Conservation (phyloP, 2,888 invertebrate genomes). For the Drosophila nr. perissopoda region DNA sequence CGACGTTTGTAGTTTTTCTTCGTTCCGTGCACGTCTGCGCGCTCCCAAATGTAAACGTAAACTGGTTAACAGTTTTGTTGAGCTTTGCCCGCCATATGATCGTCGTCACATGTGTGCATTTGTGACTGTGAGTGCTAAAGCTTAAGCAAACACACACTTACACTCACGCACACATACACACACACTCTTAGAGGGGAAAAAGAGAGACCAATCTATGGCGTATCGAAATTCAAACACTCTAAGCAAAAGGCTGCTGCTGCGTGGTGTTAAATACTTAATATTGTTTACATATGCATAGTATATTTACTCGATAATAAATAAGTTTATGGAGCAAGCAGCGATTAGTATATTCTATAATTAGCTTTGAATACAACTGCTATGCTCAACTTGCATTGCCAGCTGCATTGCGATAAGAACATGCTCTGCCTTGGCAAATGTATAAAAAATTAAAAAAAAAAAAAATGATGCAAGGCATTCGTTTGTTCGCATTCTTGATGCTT, state of each 20-base stretch:
- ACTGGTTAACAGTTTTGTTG: slow-evolving; percentile 73
- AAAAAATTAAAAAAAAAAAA: neutral
- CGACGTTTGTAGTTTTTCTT: slow-evolving; percentile 13
- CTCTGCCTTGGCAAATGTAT: slow-evolving; percentile 42
- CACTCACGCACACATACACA: slow-evolving; percentile 44
- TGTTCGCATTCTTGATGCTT: slow-evolving; percentile 56
- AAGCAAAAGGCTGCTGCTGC: slow-evolving; percentile 21
- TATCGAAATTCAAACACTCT: slow-evolving; percentile 64
- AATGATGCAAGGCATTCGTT: slow-evolving; percentile 24
- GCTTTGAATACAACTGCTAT: neutral
- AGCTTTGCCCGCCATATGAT: slow-evolving; percentile 63
- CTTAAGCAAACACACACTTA: slow-evolving; percentile 57
- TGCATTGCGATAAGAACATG: slow-evolving; percentile 22
- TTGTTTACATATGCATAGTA: neutral
- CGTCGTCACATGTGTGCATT: slow-evolving; percentile 51
- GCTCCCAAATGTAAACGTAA: slow-evolving; percentile 72
- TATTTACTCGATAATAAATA: slow-evolving; percentile 3
- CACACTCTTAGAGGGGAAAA: slow-evolving; percentile 28
- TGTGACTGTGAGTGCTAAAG: slow-evolving; percentile 58
- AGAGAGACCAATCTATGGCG: slow-evolving; percentile 55
- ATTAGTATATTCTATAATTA: slow-evolving; percentile 14
- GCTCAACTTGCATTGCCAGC: slow-evolving; percentile 3
- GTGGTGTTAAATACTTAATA: slow-evolving; percentile 20
- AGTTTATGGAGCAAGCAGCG: neutral
- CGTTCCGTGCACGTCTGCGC: slow-evolving; percentile 70